Percentiles rank a stretch among this genome's conserved stretches.
These are phyloP conservation scores for Mastomys coucha DNA, from an alignment of 2,113 vertebrate genomes.

Conservation along the genomic window DNA sequence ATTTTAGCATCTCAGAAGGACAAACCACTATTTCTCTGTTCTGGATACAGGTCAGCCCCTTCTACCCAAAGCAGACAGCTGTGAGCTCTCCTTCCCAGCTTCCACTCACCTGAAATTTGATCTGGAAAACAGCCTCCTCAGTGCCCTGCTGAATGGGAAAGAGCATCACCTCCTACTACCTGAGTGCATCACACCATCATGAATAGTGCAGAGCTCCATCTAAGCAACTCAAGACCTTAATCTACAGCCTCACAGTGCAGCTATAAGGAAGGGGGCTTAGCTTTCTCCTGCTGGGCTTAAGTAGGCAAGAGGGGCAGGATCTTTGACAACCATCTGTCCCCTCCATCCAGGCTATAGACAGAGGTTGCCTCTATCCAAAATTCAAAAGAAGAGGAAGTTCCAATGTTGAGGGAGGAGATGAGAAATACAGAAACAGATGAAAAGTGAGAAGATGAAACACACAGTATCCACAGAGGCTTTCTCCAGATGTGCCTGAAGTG, in stretches of 20 bases:
- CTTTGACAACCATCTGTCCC: not conserved
- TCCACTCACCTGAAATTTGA: not conserved
- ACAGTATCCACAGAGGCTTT: not conserved
- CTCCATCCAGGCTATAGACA: no score
- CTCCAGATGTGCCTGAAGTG: not conserved
- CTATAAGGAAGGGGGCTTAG: not conserved
- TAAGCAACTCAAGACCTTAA: not conserved
- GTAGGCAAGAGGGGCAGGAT: not conserved
- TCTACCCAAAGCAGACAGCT: not conserved
- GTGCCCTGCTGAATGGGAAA: fast-evolving
- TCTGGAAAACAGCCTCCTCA: not conserved
- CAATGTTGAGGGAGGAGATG: not conserved
- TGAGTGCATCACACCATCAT: not conserved
- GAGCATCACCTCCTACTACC: no score
- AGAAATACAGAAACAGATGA: not conserved
- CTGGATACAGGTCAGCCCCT: not conserved
- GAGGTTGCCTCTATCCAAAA: not conserved
- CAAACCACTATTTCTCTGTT: not conserved
- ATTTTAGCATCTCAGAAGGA: not conserved
- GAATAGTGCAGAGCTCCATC: no score
- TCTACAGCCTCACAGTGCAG: not conserved
- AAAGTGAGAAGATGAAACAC: not conserved
- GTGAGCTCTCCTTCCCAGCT: not conserved
- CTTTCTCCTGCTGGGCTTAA: not conserved
- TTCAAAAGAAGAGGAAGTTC: not conserved